phyloP scores from a whole-genome alignment of 2,113 vertebrate genomes.

The Rhinolophus ferrumequinum region DNA sequence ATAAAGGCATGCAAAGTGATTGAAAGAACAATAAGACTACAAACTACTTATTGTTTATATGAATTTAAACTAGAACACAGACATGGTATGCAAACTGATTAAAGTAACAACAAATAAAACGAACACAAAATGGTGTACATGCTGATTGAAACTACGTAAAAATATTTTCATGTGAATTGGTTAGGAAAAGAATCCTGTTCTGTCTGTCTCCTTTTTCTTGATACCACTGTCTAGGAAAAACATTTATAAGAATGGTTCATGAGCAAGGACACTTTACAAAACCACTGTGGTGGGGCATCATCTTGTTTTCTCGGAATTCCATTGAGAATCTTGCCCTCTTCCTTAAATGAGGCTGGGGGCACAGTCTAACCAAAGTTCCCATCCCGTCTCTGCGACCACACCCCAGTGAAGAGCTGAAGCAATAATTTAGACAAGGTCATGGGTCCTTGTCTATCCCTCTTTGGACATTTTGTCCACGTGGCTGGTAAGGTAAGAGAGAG shows the following conservation, averaged over 20 bases:
- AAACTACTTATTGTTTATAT: background rate
- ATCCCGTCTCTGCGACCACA: background rate
- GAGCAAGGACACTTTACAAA: background rate
- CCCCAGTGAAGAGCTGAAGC: background rate
- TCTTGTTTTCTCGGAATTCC: background rate
- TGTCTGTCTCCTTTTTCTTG: background rate
- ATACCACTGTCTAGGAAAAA: background rate
- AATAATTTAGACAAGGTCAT: background rate
- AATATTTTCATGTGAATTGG: background rate
- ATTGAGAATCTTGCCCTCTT: background rate
- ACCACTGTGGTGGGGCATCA: background rate
- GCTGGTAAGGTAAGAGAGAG: background rate
- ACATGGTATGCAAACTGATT: background rate
- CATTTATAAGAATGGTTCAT: background rate
- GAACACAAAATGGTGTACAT: background rate
- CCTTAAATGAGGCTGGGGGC: background rate
- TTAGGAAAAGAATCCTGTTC: background rate
- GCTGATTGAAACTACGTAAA: background rate
- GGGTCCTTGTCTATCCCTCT: background rate
- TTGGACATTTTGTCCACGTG: background rate
- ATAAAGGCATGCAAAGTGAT: background rate
- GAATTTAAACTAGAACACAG: background rate
- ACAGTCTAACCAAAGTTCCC: background rate
- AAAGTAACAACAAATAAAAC: background rate
- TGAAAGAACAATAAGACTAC: background rate